A percentile compares a stretch with the other conserved stretches of the same genome.
phyloP scores from a whole-genome alignment of 1,140 invertebrate genomes.

The Drosophila bocqueti region DNA sequence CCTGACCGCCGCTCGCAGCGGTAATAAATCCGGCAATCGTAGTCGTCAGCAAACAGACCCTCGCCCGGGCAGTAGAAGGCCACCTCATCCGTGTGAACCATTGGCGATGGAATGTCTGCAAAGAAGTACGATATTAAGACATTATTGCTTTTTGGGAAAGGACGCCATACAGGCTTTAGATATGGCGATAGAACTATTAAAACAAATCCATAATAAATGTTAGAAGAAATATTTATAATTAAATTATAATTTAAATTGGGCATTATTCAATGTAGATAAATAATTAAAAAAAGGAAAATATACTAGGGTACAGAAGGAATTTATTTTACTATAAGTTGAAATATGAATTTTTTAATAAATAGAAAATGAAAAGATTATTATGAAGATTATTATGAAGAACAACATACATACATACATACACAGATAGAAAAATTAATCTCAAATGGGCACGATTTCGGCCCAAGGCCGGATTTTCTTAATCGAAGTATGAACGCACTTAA shows the following conservation, averaged over 20 bases:
- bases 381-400: background rate
- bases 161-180: no score
- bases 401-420: no score
- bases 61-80: constrained; percentile 86
- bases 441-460: no score
- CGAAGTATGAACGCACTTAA: no score
- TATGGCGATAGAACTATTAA: background rate
- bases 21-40: constrained; percentile 87
- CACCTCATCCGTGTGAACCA: constrained; percentile 32
- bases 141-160: background rate
- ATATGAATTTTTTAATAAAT: no score
- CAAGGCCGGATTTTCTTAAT: no score
- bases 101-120: constrained; percentile 62
- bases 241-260: background rate
- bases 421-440: no score
- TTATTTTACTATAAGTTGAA: no score
- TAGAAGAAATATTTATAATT: background rate
- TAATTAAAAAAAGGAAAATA: no score
- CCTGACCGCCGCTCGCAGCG: constrained; percentile 85
- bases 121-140: constrained; percentile 25
- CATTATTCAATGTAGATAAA: no score
- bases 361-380: background rate
- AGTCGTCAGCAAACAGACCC: constrained; percentile 89
- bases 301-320: no score
- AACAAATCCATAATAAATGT: background rate